Evolutionary conservation across 2,797 vertebrate genomes (phyloP).

Genomic region (Xiphorhynchus erythropygius): DNA sequence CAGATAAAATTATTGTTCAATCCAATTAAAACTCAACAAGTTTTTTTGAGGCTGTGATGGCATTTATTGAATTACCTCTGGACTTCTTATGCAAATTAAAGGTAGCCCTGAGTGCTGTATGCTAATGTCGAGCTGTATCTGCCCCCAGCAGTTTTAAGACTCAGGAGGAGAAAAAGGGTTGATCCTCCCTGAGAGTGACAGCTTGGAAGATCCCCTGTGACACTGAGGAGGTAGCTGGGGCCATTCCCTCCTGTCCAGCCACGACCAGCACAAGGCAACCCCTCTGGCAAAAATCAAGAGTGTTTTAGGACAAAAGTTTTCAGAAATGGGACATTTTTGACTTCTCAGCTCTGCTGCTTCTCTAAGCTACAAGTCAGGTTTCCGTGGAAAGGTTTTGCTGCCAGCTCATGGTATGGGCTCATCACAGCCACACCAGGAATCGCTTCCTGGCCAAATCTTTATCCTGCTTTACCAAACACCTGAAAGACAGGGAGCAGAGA

Average conservation of each 20-base stretch:
- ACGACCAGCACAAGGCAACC: not conserved
- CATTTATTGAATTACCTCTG: conserved; percentile 61
- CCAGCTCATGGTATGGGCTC: rapidly evolving
- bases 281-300: not conserved
- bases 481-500: no score
- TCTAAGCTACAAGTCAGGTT: not conserved
- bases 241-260: not conserved
- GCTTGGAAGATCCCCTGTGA: rapidly evolving
- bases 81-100: conserved; percentile 56
- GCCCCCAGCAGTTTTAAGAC: not conserved
- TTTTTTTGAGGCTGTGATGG: conserved; percentile 37
- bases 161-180: not conserved
- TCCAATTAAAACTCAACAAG: conserved; percentile 67
- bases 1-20: conserved; percentile 62
- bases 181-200: not conserved
- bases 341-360: not conserved
- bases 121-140: not conserved
- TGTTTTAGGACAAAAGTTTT: not conserved
- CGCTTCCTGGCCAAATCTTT: not conserved
- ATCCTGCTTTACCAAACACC: rapidly evolving
- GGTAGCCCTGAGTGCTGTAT: not conserved
- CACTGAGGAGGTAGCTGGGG: not conserved
- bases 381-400: not conserved
- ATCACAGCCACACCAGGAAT: rapidly evolving
- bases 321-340: rapidly evolving